phyloP scores from a whole-genome alignment of 2,113 vertebrate genomes.

The Gnathonemus longibarbis region DNA sequence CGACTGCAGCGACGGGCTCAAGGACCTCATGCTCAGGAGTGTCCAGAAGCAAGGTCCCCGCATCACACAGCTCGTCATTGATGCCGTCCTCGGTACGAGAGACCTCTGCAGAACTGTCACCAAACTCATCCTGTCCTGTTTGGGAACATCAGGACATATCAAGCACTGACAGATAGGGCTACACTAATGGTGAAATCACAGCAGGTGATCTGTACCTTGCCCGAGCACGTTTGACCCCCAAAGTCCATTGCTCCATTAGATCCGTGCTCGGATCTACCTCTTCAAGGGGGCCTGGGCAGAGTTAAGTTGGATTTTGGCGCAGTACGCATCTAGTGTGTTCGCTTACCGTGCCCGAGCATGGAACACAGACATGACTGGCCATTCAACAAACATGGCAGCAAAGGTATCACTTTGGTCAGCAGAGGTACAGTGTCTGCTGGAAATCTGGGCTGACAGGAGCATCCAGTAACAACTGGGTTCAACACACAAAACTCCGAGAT shows the following conservation, averaged over 20 bases:
- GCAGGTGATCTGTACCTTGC: not conserved
- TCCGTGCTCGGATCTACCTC: not conserved
- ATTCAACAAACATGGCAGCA: not conserved
- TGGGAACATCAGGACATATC: not conserved
- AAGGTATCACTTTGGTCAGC: not conserved
- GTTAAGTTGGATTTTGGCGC: not conserved
- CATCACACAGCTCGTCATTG: conserved; percentile 44
- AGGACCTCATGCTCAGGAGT: not conserved
- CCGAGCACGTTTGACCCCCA: not conserved
- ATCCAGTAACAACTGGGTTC: not conserved
- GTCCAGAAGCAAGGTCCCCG: conserved; percentile 3
- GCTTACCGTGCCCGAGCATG: not conserved
- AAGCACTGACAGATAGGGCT: not conserved
- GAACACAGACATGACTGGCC: not conserved
- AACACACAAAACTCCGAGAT: not conserved
- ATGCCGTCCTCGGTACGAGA: conserved; percentile 32
- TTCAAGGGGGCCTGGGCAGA: not conserved
- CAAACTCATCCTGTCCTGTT: not conserved
- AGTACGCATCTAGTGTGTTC: not conserved
- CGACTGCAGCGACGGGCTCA: conserved; percentile 28
- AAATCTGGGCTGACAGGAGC: not conserved
- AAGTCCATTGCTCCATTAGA: not conserved
- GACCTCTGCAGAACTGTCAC: not conserved
- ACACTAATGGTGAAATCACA: not conserved
- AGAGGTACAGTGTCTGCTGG: not conserved